Conservation (phyloP, 2,113 vertebrate genomes). For the Petrocephalus zakoni region DNA sequence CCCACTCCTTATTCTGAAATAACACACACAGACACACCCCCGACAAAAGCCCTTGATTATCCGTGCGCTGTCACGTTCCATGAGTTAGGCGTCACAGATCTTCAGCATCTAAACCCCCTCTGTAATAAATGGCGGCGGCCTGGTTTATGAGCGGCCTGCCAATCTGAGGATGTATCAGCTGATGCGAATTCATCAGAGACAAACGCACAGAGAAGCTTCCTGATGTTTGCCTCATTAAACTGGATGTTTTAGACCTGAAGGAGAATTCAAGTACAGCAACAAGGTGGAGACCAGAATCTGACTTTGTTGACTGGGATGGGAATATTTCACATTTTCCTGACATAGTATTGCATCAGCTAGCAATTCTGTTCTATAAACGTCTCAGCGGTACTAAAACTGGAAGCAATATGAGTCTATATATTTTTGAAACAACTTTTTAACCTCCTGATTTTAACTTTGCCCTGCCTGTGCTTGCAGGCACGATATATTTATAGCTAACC, state of each 20-base stretch:
- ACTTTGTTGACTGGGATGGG: constrained; percentile 7
- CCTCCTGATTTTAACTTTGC: constrained; percentile 15
- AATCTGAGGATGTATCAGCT: background rate
- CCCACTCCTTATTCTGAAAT: background rate
- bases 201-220: background rate
- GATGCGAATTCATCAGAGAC: background rate
- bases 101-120: background rate
- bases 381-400: background rate
- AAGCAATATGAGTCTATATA: constrained; percentile 13
- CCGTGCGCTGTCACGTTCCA: background rate
- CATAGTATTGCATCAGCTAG: constrained; percentile 6
- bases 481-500: constrained; percentile 17
- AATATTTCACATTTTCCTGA: constrained; percentile 9
- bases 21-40: background rate
- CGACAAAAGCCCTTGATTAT: background rate
- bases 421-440: constrained; percentile 16
- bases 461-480: constrained; percentile 4
- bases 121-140: background rate
- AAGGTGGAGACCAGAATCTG: background rate
- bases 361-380: constrained; percentile 8
- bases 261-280: background rate
- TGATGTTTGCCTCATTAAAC: background rate
- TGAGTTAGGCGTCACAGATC: background rate
- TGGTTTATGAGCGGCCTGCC: background rate
- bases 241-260: constrained; percentile 4